phyloP scores from a whole-genome alignment of 2,797 vertebrate species.

The Coluber constrictor region DNA sequence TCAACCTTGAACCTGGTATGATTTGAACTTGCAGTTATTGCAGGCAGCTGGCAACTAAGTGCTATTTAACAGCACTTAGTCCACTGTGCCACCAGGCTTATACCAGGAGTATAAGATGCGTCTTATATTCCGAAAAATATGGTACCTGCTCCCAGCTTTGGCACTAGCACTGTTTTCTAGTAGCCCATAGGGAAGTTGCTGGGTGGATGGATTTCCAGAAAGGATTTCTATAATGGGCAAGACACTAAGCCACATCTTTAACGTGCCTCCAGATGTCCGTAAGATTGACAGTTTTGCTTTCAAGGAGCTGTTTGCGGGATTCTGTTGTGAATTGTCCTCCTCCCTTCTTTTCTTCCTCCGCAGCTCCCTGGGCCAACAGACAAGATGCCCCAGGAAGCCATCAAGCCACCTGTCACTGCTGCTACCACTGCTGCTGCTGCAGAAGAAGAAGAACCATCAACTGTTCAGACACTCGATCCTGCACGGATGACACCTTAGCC shows the following conservation, averaged over 20 bases:
- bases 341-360: constrained; percentile 12
- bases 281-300: not conserved
- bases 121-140: no score
- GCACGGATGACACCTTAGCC: constrained; percentile 67
- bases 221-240: no score
- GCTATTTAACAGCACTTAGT: no score
- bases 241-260: no score
- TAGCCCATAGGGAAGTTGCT: not conserved
- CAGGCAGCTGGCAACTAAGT: no score
- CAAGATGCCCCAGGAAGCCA: constrained; percentile 56
- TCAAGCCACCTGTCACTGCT: constrained; percentile 40
- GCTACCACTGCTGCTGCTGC: not conserved
- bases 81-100: no score
- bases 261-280: not conserved
- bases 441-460: constrained; percentile 62
- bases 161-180: not conserved
- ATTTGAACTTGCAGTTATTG: no score
- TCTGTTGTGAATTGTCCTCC: not conserved
- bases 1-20: no score
- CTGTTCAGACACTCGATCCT: constrained; percentile 37
- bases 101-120: no score
- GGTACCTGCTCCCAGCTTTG: not conserved
- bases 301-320: not conserved
- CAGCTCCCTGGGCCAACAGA: constrained; percentile 54
- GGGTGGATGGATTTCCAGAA: not conserved